Base-by-base conservation (phyloP, 2,113 vertebrate species). In the Proteles cristata region DNA sequence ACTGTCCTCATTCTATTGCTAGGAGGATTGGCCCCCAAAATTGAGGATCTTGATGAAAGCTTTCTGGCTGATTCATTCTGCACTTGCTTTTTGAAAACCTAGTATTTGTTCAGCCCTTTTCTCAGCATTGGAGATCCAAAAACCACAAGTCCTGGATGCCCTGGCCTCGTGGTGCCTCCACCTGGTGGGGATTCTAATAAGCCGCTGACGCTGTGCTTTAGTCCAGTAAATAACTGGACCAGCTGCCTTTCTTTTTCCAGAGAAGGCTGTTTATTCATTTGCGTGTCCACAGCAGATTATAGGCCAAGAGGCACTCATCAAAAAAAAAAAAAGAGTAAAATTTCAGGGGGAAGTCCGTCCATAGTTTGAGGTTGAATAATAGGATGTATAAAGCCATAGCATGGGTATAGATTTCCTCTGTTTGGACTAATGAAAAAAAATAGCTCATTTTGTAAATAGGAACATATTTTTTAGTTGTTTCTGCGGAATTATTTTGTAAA, bases 301-400 rank as follows among this genome's bases (percentile, higher is more conserved):
- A 61, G 55, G 17, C 76, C 96, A 88, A 69, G 88, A 80, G 88
- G 16, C 0, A 2, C 39, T 93, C 63, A 33, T 92, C 23, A 58
- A 55, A 50, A 50, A 55, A 55, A 55, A 58, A 61, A 61, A 61
- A 88, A 88, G 31, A 53, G 95, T 69, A 79, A 95, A 95, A 55
- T 26, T 66, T n/a, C 28, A 7, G 35, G 33, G 71, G 61, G 85
- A 95, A 5, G 10, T 21, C 77, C 31, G 39, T 28, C 63, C 21
- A 2, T 65, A 39, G 83, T 4, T 68, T 53, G 45, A 7, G 74
- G 68, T 25, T 85, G 93, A 94, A 39, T 93, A 92, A 55, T 48
- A 28, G 86, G 28, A 71, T 10, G 3, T 17, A 17, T 15, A 25
- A 69, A 85, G 35, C 33, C 50, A n/a, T 63, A 43, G 19, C 16